Percentiles rank a stretch among this genome's conserved stretches.
Evolutionary conservation across 2,113 vertebrate genomes (phyloP).

Genomic region (Phyllopteryx taeniolatus): DNA sequence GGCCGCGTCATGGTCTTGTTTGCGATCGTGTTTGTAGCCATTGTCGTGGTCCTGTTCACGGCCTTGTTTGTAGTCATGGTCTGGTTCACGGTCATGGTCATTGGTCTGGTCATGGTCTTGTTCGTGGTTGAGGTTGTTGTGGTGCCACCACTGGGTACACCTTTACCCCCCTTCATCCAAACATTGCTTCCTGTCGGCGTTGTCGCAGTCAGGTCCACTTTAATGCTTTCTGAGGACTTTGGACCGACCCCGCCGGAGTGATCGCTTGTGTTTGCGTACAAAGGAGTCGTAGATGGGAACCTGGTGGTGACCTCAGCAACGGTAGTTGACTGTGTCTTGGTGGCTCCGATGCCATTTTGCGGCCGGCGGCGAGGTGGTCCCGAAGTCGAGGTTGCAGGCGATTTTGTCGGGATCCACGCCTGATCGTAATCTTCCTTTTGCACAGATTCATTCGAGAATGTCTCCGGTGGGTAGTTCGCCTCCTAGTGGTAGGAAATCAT

Average conservation of each 20-base stretch:
- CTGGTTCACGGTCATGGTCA: neutral
- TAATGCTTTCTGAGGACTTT: conserved; percentile 3
- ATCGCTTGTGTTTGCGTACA: conserved; percentile 7
- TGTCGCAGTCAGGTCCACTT: neutral
- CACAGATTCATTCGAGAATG: conserved; percentile 38
- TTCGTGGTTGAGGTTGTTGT: neutral
- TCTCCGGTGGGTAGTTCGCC: conserved; percentile 43
- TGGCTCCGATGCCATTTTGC: conserved; percentile 29
- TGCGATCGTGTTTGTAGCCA: neutral
- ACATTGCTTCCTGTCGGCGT: neutral
- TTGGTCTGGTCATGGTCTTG: neutral
- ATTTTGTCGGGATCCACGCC: conserved; percentile 22
- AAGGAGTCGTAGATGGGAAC: conserved; percentile 10
- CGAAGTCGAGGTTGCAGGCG: conserved; percentile 15
- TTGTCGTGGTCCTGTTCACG: neutral
- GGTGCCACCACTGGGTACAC: conserved; percentile 3
- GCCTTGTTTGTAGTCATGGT: neutral
- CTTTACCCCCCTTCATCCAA: conserved; percentile 14
- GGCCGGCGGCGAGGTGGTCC: conserved; percentile 10
- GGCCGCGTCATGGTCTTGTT: neutral
- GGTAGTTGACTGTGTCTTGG: conserved; percentile 7
- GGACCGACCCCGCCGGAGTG: neutral
- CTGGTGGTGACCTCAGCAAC: conserved; percentile 5
- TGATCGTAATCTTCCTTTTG: conserved; percentile 29
- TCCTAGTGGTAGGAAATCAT: conserved; percentile 29